Conservation (phyloP, 2,888 invertebrate species). For the Trachelus troglodyta region DNA sequence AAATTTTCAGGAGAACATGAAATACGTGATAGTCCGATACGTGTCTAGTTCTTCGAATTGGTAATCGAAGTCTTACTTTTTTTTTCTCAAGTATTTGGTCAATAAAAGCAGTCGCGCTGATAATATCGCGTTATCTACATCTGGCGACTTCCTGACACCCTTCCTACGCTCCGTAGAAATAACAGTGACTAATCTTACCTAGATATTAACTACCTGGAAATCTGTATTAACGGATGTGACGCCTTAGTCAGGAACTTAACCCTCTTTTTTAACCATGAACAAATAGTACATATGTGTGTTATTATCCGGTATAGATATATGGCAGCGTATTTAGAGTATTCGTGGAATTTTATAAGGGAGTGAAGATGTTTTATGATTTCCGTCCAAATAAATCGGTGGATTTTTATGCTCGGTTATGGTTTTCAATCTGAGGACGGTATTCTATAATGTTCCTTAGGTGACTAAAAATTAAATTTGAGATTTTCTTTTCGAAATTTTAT, state of each 20-base stretch:
- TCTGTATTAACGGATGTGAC: not conserved
- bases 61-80: not conserved
- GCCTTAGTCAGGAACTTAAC: not conserved
- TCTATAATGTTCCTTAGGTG: not conserved
- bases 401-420: not conserved
- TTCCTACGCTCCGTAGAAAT: not conserved
- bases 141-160: not conserved
- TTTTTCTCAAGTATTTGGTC: not conserved
- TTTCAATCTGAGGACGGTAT: not conserved
- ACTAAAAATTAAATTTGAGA: not conserved
- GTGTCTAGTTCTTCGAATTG: not conserved
- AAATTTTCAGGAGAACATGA: not conserved
- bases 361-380: not conserved
- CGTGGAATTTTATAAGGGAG: not conserved
- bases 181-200: not conserved
- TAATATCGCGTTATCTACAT: not conserved
- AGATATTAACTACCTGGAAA: not conserved
- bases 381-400: not conserved
- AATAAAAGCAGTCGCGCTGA: not conserved
- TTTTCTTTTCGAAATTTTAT: not conserved
- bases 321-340: not conserved
- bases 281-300: not conserved
- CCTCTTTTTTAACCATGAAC: not conserved
- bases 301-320: not conserved
- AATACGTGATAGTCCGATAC: not conserved